phyloP scores from a whole-genome alignment of 2,797 vertebrate genomes.

The Fistularia tabacaria region DNA sequence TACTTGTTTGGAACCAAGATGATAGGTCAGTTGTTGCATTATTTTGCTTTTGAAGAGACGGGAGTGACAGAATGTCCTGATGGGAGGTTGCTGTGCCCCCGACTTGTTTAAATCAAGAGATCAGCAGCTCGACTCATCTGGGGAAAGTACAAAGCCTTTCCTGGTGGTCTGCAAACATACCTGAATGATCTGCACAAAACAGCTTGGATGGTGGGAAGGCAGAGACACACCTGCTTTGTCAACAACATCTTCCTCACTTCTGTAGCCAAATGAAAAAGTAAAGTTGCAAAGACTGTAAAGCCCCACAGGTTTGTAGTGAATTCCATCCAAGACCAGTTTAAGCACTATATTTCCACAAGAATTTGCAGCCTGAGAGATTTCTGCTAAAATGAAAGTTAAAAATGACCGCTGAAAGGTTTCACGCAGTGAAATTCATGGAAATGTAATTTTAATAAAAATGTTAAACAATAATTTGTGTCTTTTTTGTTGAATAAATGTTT shows the following conservation, averaged over 20 bases:
- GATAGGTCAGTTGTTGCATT: too few species aligned
- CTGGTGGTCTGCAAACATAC: conserved; percentile 73
- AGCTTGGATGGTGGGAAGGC: conserved; percentile 60
- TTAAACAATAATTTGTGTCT: too few species aligned
- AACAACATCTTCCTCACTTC: conserved; percentile 65
- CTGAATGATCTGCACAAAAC: conserved; percentile 72
- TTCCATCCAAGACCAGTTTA: conserved; percentile 31
- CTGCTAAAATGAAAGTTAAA: too few species aligned
- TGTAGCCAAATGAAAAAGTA: conserved; percentile 61
- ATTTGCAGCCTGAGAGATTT: conserved; percentile 8
- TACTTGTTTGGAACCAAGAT: too few species aligned
- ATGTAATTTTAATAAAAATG: too few species aligned
- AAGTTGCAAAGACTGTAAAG: conserved; percentile 56
- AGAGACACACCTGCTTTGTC: conserved; percentile 71
- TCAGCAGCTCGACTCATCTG: conserved; percentile 48
- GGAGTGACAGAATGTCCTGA: conserved; percentile 10
- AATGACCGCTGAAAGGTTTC: too few species aligned
- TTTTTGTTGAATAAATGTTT: too few species aligned
- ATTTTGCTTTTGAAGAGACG: too few species aligned
- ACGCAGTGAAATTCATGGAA: too few species aligned
- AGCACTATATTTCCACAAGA: conserved; percentile 6
- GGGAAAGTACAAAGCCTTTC: conserved; percentile 75
- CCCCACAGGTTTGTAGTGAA: conserved; percentile 38
- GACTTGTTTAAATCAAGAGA: conserved; percentile 27
- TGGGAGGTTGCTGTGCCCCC: conserved; percentile 26